phyloP scores from a whole-genome alignment of 2,797 vertebrate species.

The Brachyalestes nurse region DNA sequence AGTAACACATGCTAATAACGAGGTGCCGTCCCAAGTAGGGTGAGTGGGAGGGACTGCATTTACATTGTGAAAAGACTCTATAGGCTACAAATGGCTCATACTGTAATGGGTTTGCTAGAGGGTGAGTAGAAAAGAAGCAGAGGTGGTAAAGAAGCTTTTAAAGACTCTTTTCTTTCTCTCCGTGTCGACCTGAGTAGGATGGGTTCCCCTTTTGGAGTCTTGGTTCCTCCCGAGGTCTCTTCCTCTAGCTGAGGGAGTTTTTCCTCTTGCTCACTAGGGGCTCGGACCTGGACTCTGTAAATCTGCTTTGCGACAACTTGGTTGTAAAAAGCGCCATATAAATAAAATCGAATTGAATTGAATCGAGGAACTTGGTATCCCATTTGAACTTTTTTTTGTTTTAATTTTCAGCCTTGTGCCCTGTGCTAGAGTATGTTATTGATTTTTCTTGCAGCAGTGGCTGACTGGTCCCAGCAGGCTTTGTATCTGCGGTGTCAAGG shows the following conservation, averaged over 20 bases:
- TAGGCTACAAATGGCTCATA: constrained; percentile 36
- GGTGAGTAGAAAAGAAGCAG: constrained; percentile 32
- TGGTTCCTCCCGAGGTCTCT: too few relatives aligned
- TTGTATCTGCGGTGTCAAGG: neutral
- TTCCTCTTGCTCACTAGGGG: too few relatives aligned
- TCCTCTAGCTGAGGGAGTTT: too few relatives aligned
- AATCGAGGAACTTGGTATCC: constrained; percentile 30
- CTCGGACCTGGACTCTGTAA: too few relatives aligned
- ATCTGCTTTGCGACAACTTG: too few relatives aligned
- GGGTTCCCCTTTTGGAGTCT: too few relatives aligned
- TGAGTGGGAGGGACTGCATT: constrained; percentile 19
- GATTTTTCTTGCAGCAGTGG: constrained; percentile 1
- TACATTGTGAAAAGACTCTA: constrained; percentile 27
- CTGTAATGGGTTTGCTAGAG: constrained; percentile 22
- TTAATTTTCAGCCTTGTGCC: neutral
- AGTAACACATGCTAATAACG: neutral
- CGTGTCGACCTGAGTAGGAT: too few relatives aligned
- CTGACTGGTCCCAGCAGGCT: neutral
- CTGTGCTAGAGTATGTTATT: neutral
- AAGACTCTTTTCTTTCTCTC: too few relatives aligned
- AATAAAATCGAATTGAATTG: neutral
- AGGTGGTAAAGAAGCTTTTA: neutral
- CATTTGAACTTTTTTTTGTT: neutral
- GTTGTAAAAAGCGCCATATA: too few relatives aligned
- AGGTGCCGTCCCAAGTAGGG: neutral